Percentiles rank a stretch among this genome's conserved stretches.
phyloP scores from a whole-genome alignment of 1,140 invertebrate species.

The Brachionus calyciflorus region DNA sequence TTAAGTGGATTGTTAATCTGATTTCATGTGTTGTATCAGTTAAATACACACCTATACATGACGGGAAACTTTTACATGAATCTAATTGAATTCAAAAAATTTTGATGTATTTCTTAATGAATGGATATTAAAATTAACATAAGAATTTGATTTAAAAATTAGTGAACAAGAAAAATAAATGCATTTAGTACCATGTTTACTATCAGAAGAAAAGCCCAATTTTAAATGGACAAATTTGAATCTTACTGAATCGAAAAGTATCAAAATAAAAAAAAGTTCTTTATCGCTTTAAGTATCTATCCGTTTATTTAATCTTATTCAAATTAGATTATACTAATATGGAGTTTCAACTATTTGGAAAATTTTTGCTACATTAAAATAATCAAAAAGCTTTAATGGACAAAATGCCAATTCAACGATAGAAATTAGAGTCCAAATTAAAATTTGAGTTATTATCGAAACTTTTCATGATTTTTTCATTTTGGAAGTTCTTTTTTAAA shows the following conservation, averaged over 20 bases:
- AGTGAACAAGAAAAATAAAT: conserved; percentile 47
- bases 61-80: conserved; percentile 54
- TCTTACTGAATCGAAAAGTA: not conserved
- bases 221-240: conserved; percentile 17
- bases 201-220: conserved; percentile 53
- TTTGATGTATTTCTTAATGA: conserved; percentile 52
- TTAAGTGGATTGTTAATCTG: conserved; percentile 59
- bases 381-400: conserved; percentile 53
- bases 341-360: conserved; percentile 58
- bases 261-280: conserved; percentile 20
- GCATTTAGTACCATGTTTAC: conserved; percentile 58
- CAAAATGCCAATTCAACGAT: conserved; percentile 53
- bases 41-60: conserved; percentile 55
- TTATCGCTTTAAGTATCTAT: conserved; percentile 52
- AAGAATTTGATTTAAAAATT: conserved; percentile 60
- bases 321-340: conserved; percentile 58
- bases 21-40: conserved; percentile 60
- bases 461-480: no score
- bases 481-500: no score
- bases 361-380: conserved; percentile 57
- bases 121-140: conserved; percentile 58
- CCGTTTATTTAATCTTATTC: conserved; percentile 59
- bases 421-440: conserved; percentile 55
- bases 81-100: conserved; percentile 53
- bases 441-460: no score